Evolutionary conservation across 2,113 vertebrate species (phyloP).

Genomic region (Zosterops pallidus): DNA sequence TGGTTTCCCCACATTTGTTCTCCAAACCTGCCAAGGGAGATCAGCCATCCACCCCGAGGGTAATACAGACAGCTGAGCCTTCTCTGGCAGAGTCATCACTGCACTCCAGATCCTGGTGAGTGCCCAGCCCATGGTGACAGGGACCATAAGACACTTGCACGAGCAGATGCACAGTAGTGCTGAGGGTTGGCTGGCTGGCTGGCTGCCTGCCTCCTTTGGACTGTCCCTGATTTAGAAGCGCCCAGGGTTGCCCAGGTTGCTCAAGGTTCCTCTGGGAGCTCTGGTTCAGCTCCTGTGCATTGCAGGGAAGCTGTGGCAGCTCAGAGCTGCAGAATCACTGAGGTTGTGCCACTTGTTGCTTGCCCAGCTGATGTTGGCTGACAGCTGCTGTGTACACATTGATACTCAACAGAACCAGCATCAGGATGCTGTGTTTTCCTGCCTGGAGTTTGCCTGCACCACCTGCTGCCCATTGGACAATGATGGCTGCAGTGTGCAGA

Average conservation of each 20-base stretch:
- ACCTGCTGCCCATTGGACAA: neutral
- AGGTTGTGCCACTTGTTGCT: neutral
- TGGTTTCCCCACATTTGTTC: neutral
- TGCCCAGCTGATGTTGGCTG: neutral
- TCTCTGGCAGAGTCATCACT: neutral
- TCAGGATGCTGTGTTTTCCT: neutral
- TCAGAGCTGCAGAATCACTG: neutral
- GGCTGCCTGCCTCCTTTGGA: neutral
- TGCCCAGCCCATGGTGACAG: neutral
- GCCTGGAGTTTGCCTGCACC: neutral
- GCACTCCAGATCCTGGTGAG: accelerated
- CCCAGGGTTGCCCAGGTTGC: neutral
- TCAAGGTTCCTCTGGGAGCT: neutral
- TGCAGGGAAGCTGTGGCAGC: neutral
- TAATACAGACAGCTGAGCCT: neutral
- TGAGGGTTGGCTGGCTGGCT: neutral
- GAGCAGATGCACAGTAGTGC: accelerated
- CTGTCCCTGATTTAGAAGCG: neutral
- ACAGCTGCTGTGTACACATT: accelerated
- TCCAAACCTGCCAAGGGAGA: neutral
- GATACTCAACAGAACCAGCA: neutral
- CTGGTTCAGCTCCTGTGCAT: neutral
- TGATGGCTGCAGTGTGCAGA: accelerated
- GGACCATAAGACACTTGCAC: neutral
- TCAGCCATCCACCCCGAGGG: accelerated